A percentile compares a stretch with the other conserved stretches of the same genome.
Conservation (phyloP, 2,113 vertebrate genomes). For the Macaca nemestrina region DNA sequence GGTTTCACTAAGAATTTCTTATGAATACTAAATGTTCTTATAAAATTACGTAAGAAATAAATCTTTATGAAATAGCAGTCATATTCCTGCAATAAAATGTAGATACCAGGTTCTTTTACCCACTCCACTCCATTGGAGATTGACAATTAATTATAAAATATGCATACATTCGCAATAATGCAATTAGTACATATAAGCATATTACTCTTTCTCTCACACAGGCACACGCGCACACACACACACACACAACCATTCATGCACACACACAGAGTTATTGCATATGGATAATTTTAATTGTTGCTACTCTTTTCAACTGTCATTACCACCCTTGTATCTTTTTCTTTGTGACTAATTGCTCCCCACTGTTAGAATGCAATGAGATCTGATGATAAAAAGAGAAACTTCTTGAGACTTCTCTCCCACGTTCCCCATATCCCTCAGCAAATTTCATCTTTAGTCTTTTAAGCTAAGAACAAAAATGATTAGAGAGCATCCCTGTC, state of each 20-base stretch:
- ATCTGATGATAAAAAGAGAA: background rate
- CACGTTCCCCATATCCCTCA: background rate
- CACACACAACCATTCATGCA: background rate
- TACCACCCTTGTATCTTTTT: background rate
- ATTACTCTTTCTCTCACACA: background rate
- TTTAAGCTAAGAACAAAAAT: background rate
- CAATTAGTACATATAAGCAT: background rate
- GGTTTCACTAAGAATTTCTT: slow-evolving; percentile 62
- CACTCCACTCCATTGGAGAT: no score
- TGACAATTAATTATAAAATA: background rate
- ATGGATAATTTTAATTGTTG: background rate
- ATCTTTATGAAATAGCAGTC: background rate
- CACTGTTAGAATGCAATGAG: background rate
- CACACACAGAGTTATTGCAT: background rate
- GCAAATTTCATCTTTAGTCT: background rate
- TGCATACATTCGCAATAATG: background rate
- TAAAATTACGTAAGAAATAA: no score
- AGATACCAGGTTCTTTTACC: background rate
- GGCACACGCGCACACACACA: no score
- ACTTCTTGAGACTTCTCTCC: background rate
- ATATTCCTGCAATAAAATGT: background rate
- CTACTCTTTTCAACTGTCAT: background rate
- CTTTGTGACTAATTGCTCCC: background rate
- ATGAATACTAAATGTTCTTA: slow-evolving; percentile 2
- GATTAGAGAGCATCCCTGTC: background rate